Evolutionary conservation across 2,113 vertebrate species (phyloP), one percentile per base, ranked within the genome.

Genomic region (Rhinopomastus cyanomelas): DNA sequence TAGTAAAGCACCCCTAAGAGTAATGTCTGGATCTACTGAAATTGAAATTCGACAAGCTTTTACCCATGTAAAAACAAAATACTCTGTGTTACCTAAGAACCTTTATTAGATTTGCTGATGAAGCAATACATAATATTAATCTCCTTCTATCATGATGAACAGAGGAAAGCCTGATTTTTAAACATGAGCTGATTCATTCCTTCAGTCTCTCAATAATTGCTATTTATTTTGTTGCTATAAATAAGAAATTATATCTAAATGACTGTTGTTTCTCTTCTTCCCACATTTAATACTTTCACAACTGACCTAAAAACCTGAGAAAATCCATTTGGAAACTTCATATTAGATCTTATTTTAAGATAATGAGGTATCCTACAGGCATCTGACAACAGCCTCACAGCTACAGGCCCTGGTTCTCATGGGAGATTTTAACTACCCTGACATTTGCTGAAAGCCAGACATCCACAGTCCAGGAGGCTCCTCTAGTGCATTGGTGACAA

Each of bases 81-180:
- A n/a, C 34, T 48, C 2, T 6, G 39, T 2, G 5, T 64, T 67
- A 7, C 61, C 14, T 72, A 55, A 46, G 22, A 94, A 76, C 1
- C 14, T 9, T 44, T 76, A 22, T 29, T 77, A 91, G 5, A 5
- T 73, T 51, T 86, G 6, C 14, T 78, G 51, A 52, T 71, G 29
- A 90, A 93, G 21, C 10, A 72, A 4, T 62, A n/a, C 4, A 71
- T 88, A 80, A 76, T 46, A 79, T 61, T 74, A 73, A 17, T 69
- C 16, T 81, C 16, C 26, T 39, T 6, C 37, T n/a, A 36, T 44
- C 7, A 32, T 15, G 5, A 8, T 44, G 39, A 85, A 32, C 5
- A 72, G 86, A 75, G 5, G 20, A 74, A 20, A 4, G 0, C 4
- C 4, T 3, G 39, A 39, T 5, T 60, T 89, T 87, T 87, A 84